Evolutionary conservation across 2,113 vertebrate species (phyloP), one percentile per base, ranked within the genome.

Genomic region (Martes martes): DNA sequence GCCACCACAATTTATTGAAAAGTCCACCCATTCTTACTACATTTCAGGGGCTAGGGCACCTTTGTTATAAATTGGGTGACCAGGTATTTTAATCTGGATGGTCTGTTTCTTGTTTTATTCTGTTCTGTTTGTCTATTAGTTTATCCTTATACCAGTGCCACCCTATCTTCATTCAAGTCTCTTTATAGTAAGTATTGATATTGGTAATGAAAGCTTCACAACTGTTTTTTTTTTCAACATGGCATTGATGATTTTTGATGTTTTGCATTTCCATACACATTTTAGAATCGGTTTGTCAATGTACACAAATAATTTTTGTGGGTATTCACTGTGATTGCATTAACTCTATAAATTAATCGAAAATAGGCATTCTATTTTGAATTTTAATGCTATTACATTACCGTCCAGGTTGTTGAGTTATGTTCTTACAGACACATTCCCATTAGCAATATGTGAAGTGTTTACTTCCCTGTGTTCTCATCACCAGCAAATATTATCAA

Each of bases 221-320:
- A 55, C 16, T 96, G 19, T 11, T 76, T 93, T 93, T 63, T 14
- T 93, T 93, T 47, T 87, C 52, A 96, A 91, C 78, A 52, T 50
- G 71, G 8, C 6, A 33, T 85, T 36, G 52, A 33, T 39, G 42
- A 84, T 89, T 78, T 93, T 86, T 82, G 7, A 87, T 24, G 8
- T 50, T 88, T 96, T 82, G n/a, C 23, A 78, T 80, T 91, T 94
- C 39, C 73, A 65, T 18, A 67, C 23, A 24, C 11, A 63, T 45
- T 82, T 89, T 83, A 93, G n/a, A 78, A 81, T 82, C 15, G 87
- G 10, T 28, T 80, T 93, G n/a, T 78, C n/a, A 45, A 71, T 79
- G 82, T 91, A 47, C 14, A 61, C 52, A 47, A 45, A 45, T 13
- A 86, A 19, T 59, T 79, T 83, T 88, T 39, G 65, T 21, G 57